Evolutionary conservation across 2,113 vertebrate species (phyloP).

Genomic region (Gnathonemus echidnorhynchus): DNA sequence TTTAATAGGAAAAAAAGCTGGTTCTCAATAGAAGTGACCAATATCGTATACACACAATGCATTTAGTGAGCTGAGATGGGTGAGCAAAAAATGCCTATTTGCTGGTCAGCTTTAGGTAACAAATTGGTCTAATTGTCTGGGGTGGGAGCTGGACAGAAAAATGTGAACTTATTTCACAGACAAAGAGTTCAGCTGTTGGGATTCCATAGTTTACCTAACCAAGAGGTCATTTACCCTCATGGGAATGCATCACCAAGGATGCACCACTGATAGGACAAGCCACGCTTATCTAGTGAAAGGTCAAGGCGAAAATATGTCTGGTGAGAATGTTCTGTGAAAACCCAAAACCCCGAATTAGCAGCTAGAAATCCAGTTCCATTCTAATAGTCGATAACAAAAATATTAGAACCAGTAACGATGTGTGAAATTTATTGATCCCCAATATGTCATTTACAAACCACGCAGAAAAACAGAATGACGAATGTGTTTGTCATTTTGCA

Average conservation of each 20-base stretch:
- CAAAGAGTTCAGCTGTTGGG: background rate
- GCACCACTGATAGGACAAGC: background rate
- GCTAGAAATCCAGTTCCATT: background rate
- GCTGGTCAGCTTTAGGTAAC: background rate
- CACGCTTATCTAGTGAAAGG: background rate
- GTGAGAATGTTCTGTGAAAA: background rate
- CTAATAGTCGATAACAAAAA: background rate
- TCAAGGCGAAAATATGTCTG: background rate
- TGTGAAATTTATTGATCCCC: background rate
- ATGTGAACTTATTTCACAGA: background rate
- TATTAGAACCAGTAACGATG: background rate
- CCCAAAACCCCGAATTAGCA: background rate
- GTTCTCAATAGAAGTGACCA: background rate
- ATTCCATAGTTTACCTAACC: background rate
- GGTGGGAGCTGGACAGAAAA: background rate
- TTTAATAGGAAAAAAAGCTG: background rate
- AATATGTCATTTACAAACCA: background rate
- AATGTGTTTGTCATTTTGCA: background rate
- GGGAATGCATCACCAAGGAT: background rate
- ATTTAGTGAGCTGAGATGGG: background rate
- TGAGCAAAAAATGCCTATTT: background rate
- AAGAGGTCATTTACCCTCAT: constrained; percentile 10
- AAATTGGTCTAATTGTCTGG: background rate
- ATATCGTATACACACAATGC: background rate
- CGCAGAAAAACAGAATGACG: background rate